Base-by-base conservation (phyloP, 2,888 invertebrate genomes). In the Hypsopygia costalis region DNA sequence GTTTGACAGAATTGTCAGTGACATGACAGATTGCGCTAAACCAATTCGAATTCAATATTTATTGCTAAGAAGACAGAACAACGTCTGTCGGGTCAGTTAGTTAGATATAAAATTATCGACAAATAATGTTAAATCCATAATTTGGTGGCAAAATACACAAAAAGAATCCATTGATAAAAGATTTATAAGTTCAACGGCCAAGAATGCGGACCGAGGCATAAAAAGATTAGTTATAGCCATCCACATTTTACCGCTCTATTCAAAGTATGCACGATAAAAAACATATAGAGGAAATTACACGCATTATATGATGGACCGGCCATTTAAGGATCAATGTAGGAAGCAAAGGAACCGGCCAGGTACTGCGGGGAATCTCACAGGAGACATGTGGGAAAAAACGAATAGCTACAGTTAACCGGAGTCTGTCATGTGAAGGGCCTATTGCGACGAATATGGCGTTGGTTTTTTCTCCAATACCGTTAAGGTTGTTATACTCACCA, bases 271-370 rank as follows among this genome's bases (percentile, higher is more conserved):
- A 49, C 49, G 54, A 69, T 68, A 75, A 82, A 78, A 79, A 63
- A 67, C 57, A 61, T 42, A 58, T 54, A 50, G 55, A 68, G 66
- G 62, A 67, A 74, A 81, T 78, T 76, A 73, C 69, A 66, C 63
- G 57, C 67, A 65, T 65, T 62, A 61, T 69, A 65, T 62, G 62
- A 66, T 62, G 63, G 65, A 67, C 58, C 60, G 52, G 39, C 77
- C 75, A 58, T 77, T 75, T 81, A 81, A 70, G 81, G 80, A 72
- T 59, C 58, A 67, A 57, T 73, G 66, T 71, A 85, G 83, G 85
- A 85, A 83, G 75, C 63, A 41, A 44, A 61, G 54, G 57, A 58
- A 61, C 58, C 25, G 12, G 11, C 41, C 40, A 46, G 55, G 12
- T 31, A 31, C 62, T 54, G 55, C 51, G 51, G 41, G 46, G 41